Evolutionary conservation across 1,140 invertebrate species (phyloP), one percentile per base, ranked within the genome.

Genomic region (Sinonovacula constricta): DNA sequence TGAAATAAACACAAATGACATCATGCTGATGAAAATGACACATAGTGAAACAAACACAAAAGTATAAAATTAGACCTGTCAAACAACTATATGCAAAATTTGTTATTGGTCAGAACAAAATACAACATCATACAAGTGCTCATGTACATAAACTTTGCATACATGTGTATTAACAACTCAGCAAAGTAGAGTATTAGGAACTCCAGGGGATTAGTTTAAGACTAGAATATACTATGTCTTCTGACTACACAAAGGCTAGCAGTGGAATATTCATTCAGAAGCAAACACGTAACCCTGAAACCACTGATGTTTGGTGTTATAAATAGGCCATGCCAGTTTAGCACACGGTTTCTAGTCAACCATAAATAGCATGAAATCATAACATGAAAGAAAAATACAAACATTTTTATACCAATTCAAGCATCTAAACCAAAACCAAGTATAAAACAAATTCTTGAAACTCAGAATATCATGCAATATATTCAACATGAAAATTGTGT

Each of bases 371-470:
- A 78, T 78, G 57, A 78, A 78, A 78, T 78, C 75, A 78, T 78
- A 78, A 78, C 75, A 69, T 78, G 75, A 70, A 78, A 78, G 67
- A 70, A 69, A 78, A 78, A 69, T 69, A 69, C 67, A 78, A 78
- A 78, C 75, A 78, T 78, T 78, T n/a, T 78, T 78, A 78, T 78
- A 78, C 75, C 75, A 78, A 78, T 78, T 78, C 75, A 78, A 78
- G 75, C 75, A 68, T 78, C 75, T 78, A 78, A 78, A 78, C 75
- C 75, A 78, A 78, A 78, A 78, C 75, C 75, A 78, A 78, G 75
- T 78, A 78, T 69, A 78, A 78, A 78, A 78, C 65, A 78, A 70
- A 69, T 78, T 69, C 45, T 78, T 78, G 66, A 78, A 74, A 78
- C 67, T 78, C 75, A 78, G 75, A 78, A 78, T 78, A 51, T 78